Evolutionary conservation across 1,140 invertebrate genomes (phyloP).

Genomic region (Tetramorium alpestre): DNA sequence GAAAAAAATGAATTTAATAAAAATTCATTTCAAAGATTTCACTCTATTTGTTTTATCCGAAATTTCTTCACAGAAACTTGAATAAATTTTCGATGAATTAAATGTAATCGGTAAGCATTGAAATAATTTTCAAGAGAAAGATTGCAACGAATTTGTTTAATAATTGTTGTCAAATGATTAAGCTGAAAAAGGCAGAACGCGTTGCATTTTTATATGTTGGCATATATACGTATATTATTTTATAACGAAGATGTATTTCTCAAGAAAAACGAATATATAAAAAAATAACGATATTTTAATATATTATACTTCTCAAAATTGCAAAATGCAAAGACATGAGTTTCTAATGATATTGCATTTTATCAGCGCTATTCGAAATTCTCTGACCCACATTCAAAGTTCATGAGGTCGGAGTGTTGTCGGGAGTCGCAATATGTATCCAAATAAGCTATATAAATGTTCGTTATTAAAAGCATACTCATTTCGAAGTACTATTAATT

Average conservation of each 20-base stretch:
- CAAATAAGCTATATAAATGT: not conserved
- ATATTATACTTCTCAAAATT: not conserved
- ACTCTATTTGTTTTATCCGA: not conserved
- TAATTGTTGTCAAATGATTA: not conserved
- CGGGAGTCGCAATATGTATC: not conserved
- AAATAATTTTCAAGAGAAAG: not conserved
- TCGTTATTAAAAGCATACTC: slow-evolving; percentile 1
- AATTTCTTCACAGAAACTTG: not conserved
- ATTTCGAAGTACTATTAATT: slow-evolving; percentile 23
- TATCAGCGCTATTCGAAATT: not conserved
- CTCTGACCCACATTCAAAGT: not conserved
- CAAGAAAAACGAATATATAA: not conserved
- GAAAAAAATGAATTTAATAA: not conserved
- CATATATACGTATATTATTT: no score
- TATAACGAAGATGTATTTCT: not conserved
- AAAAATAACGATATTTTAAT: not conserved
- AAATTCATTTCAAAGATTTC: not conserved
- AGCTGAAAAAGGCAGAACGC: not conserved
- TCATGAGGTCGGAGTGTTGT: not conserved
- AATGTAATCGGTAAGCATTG: not conserved
- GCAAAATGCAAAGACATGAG: not conserved
- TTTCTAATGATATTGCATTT: not conserved
- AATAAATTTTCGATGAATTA: not conserved
- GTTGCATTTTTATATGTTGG: not conserved
- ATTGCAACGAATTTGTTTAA: not conserved